These are phyloP conservation scores for Cydia pomonella DNA, from an alignment of 1,140 invertebrate genomes.

Conservation along the genomic window DNA sequence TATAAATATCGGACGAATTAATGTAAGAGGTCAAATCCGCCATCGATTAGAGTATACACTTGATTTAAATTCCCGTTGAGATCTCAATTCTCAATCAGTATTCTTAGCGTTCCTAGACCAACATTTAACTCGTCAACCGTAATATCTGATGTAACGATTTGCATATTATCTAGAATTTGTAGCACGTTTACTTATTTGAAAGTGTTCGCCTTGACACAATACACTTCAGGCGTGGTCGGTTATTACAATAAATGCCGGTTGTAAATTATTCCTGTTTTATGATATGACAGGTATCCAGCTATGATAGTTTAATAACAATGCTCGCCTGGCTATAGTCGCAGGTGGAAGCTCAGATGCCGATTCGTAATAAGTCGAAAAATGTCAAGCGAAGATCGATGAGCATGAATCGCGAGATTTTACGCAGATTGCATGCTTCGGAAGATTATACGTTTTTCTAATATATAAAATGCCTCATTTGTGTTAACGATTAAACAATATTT, in stretches of 20 bases:
- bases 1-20: no score
- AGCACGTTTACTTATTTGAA: slow-evolving; percentile 43
- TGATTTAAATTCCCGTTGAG: slow-evolving; percentile 11
- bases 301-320: no score
- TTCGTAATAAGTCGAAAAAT: no score
- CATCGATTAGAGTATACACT: neutral
- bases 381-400: no score
- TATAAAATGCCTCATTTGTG: no score
- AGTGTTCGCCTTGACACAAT: slow-evolving; percentile 54
- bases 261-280: slow-evolving; percentile 29
- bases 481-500: no score
- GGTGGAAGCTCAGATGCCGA: no score
- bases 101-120: slow-evolving; percentile 7
- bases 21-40: neutral
- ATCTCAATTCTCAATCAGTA: slow-evolving; percentile 27
- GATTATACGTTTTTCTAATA: no score
- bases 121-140: slow-evolving; percentile 19
- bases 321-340: no score
- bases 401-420: no score
- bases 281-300: neutral
- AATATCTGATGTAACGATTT: slow-evolving; percentile 26
- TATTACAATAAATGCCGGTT: slow-evolving; percentile 42
- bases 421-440: no score
- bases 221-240: slow-evolving; percentile 45
- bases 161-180: slow-evolving; percentile 29